phyloP scores from a whole-genome alignment of 2,113 vertebrate genomes.

The Orientallactaga bullata region DNA sequence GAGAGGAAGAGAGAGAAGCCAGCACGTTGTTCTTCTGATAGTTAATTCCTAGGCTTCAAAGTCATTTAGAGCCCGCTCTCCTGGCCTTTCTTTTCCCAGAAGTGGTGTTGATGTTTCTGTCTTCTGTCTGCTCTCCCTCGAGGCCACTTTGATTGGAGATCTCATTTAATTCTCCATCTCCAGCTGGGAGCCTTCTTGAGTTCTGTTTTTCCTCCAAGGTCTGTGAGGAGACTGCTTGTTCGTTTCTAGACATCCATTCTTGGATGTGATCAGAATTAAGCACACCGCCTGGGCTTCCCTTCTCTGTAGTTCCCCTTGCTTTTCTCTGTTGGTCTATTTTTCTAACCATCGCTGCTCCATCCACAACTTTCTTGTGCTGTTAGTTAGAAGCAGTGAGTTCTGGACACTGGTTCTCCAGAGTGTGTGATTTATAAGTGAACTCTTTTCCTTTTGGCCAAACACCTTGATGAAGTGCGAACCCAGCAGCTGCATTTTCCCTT shows the following conservation, averaged over 20 bases:
- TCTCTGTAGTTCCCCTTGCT: neutral
- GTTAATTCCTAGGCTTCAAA: neutral
- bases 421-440: slow-evolving; percentile 70
- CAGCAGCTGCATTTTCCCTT: neutral
- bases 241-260: slow-evolving; percentile 8
- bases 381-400: neutral
- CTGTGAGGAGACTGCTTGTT: slow-evolving; percentile 14
- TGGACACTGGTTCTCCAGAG: slow-evolving; percentile 54
- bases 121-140: slow-evolving; percentile 57
- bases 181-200: slow-evolving; percentile 21
- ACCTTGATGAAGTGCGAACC: slow-evolving; percentile 46
- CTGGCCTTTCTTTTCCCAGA: neutral
- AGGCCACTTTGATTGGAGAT: slow-evolving; percentile 53
- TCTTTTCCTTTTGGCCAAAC: slow-evolving; percentile 62
- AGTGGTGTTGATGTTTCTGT: slow-evolving; percentile 61
- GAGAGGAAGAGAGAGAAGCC: neutral
- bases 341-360: neutral
- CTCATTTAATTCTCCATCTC: slow-evolving; percentile 59
- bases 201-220: slow-evolving; percentile 32
- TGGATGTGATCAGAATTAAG: neutral
- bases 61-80: slow-evolving; percentile 58
- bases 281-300: neutral
- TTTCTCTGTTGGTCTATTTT: neutral
- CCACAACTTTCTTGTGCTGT: neutral
- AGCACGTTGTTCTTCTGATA: neutral